Evolutionary conservation across 2,888 invertebrate species (phyloP).

Genomic region (Gisinianus flammeolus): DNA sequence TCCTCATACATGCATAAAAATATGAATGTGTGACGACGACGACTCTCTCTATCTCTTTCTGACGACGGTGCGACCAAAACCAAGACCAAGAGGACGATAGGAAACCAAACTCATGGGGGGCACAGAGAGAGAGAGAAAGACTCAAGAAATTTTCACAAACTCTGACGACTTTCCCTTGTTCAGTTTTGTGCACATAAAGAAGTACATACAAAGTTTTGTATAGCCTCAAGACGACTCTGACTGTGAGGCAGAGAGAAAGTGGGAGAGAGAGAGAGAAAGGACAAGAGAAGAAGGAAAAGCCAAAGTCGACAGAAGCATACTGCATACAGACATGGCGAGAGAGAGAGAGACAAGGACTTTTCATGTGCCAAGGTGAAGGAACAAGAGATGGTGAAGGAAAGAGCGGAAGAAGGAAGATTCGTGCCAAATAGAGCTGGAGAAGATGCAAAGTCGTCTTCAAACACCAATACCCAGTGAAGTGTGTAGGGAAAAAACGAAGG

Average conservation of each 20-base stretch:
- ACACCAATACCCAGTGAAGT: conserved; percentile 4
- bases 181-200: not conserved
- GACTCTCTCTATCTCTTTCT: not conserved
- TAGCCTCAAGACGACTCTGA: too few relatives aligned
- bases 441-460: conserved; percentile 36
- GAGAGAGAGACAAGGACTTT: conserved; percentile 4
- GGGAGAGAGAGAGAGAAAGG: conserved; percentile 1
- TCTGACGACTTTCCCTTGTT: not conserved
- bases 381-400: conserved; percentile 9
- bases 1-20: conserved; percentile 19
- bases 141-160: too few relatives aligned
- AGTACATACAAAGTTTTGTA: too few relatives aligned
- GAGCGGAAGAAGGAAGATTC: conserved; percentile 35
- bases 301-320: not conserved
- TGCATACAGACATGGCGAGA: conserved; percentile 5
- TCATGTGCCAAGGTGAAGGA: conserved; percentile 36
- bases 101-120: too few relatives aligned
- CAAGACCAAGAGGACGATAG: too few relatives aligned
- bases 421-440: conserved; percentile 38
- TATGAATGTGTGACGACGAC: not conserved
- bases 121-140: too few relatives aligned
- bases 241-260: not conserved
- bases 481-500: not conserved
- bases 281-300: not conserved
- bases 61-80: too few relatives aligned